Conservation (phyloP, 2,888 invertebrate genomes). For the Deroplatys truncata region DNA sequence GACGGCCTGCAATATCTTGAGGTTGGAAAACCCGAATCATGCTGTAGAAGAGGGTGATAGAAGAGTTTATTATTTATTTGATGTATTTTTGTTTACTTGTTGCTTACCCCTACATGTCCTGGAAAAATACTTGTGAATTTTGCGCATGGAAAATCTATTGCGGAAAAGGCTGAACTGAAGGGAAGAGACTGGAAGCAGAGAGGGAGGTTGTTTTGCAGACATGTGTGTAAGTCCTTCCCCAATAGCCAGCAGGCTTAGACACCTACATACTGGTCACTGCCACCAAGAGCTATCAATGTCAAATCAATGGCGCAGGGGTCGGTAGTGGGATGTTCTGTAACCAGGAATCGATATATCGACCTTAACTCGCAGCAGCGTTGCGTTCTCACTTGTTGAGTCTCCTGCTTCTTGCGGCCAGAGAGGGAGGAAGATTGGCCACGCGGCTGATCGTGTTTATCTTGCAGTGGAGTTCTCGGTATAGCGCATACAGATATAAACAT, state of each 20-base stretch:
- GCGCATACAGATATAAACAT: background rate
- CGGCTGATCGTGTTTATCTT: background rate
- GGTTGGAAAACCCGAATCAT: no score
- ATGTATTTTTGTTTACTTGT: no score
- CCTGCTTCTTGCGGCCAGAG: background rate
- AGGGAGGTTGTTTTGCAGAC: no score
- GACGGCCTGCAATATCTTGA: no score
- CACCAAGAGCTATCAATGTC: slow-evolving; percentile 30
- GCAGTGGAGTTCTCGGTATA: background rate
- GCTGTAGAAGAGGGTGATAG: no score
- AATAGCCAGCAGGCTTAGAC: background rate
- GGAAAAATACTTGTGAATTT: no score
- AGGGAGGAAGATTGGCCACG: background rate
- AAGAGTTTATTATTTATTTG: no score
- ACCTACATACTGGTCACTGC: slow-evolving; percentile 4
- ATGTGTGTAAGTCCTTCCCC: background rate
- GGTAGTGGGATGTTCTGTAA: slow-evolving; percentile 1
- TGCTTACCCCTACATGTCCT: no score
- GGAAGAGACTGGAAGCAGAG: no score
- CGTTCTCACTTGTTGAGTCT: slow-evolving; percentile 28
- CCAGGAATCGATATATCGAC: slow-evolving; percentile 27
- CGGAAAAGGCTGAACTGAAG: no score
- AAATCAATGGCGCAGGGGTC: slow-evolving; percentile 28
- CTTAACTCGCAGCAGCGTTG: slow-evolving; percentile 2
- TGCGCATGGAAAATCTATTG: no score